These are phyloP conservation scores for Aptenodytes forsteri DNA, from an alignment of 2,113 vertebrate genomes.

Conservation along the genomic window DNA sequence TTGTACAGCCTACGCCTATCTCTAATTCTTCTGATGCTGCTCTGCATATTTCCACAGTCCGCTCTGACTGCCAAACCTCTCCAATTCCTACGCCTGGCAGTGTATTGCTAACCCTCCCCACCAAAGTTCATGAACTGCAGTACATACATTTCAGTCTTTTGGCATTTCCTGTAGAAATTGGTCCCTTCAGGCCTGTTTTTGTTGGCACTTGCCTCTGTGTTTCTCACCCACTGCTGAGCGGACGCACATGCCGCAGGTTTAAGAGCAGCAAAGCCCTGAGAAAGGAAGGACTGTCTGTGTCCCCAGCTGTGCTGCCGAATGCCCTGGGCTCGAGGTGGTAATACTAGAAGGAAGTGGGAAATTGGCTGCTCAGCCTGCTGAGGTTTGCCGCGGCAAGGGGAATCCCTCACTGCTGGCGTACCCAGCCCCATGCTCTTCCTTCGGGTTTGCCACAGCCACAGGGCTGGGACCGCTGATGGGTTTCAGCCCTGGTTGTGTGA, in stretches of 20 bases:
- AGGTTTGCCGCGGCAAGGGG: background rate
- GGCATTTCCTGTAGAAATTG: background rate
- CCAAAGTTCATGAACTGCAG: background rate
- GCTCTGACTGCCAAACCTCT: background rate
- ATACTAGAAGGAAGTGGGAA: background rate
- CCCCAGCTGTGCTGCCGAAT: background rate
- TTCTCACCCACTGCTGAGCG: background rate
- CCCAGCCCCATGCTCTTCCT: background rate
- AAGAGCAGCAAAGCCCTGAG: background rate
- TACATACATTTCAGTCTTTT: background rate
- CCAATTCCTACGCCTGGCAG: background rate
- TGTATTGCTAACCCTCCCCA: background rate
- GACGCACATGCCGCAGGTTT: background rate
- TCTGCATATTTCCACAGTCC: background rate
- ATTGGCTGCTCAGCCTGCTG: background rate
- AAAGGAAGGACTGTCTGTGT: background rate
- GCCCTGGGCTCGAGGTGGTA: background rate
- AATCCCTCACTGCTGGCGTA: background rate
- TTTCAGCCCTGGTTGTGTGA: background rate
- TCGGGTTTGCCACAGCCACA: background rate
- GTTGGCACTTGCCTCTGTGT: background rate
- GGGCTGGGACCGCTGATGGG: rapidly evolving
- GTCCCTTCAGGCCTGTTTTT: background rate
- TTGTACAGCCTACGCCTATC: background rate
- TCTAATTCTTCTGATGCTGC: background rate